Evolutionary conservation across 1,140 invertebrate species (phyloP), one percentile per base, ranked within the genome.

Genomic region (Lerema accius): DNA sequence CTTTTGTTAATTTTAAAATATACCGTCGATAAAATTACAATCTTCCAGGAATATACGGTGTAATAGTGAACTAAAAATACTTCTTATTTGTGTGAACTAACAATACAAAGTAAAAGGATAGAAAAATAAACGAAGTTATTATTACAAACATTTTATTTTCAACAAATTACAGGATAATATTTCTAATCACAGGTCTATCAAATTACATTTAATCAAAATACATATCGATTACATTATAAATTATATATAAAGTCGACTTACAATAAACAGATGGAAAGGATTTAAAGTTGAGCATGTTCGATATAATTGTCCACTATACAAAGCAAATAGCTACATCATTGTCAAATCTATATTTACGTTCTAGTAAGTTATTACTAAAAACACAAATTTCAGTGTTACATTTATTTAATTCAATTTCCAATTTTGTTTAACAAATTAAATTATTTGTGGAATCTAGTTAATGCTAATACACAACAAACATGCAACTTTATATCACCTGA

Each of bases 121-220:
- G 56, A 43, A 67, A 77, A 65, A 65, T 62, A 58, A 50, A 60
- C n/a, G n/a, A n/a, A n/a, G 39, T 35, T 35, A 28, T 71, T 56
- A 62, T 63, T 32, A 32, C 69, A 76, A 66, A 78, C 58, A 76
- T 69, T 78, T 80, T 73, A 80, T 78, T 80, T 71, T 80, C 61
- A 82, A 80, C 72, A 80, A 73, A 73, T 72, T 74, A 76, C 67
- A 69, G 56, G 58, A 67, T 77, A 71, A 65, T 70, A 66, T 69
- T 70, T 68, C 69, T 80, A 82, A 82, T 82, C 76, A 82, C 80
- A 80, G 72, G 62, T 74, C 51, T 78, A 81, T 76, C 63, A 80
- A 80, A 80, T 74, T 78, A 82, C 77, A 76, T 69, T 69, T 51
- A 67, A 65, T 71, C 62, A 68, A 71, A 76, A 75, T 46, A 60